Evolutionary conservation across 2,888 invertebrate genomes (phyloP).

Genomic region (Dichetophora obliterata): DNA sequence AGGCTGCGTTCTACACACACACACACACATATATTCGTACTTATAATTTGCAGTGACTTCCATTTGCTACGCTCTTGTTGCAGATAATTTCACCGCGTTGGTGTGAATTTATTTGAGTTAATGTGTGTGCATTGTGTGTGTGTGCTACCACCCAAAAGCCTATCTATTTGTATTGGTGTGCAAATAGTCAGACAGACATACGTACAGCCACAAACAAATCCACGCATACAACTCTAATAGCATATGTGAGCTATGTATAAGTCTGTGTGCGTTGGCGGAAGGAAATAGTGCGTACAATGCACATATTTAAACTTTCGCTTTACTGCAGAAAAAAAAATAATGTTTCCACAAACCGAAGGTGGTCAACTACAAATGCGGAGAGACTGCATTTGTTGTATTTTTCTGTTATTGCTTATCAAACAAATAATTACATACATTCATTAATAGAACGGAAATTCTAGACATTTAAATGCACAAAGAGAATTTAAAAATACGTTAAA

Average conservation of each 20-base stretch:
- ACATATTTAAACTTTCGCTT: conserved; percentile 21
- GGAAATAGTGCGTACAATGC: conserved; percentile 25
- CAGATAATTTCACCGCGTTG: conserved; percentile 22
- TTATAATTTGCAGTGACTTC: conserved; percentile 22
- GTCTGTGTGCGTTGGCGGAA: conserved; percentile 16
- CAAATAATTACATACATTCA: too few species aligned
- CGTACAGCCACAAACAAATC: neutral
- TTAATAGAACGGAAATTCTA: too few species aligned
- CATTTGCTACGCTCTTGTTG: conserved; percentile 10
- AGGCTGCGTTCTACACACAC: neutral
- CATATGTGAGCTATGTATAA: too few species aligned
- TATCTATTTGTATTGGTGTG: conserved; percentile 11
- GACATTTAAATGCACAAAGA: too few species aligned
- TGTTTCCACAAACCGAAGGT: too few species aligned
- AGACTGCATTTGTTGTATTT: too few species aligned
- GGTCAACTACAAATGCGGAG: too few species aligned
- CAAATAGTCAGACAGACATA: neutral
- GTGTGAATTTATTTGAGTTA: neutral
- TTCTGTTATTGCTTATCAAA: too few species aligned
- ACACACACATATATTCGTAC: neutral
- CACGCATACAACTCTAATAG: neutral
- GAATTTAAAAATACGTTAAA: too few species aligned
- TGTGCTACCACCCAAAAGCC: neutral
- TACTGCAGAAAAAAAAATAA: too few species aligned
- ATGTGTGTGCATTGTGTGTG: neutral